These are phyloP conservation scores for Lycopodina hypogea DNA, from an alignment of 37 sponge, comb jelly and placozoan species.

Conservation along the genomic window DNA sequence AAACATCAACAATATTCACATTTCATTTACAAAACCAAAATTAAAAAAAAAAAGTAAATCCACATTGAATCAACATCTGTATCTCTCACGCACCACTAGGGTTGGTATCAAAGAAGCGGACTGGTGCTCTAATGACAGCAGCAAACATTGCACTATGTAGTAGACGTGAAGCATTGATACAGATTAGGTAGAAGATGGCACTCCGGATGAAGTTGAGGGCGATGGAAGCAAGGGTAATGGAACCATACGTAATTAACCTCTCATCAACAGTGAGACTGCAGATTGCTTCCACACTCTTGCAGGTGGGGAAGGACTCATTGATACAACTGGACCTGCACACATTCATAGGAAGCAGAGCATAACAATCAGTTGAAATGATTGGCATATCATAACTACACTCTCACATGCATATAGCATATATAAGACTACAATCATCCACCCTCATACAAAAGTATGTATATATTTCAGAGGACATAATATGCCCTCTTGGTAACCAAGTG, in stretches of 20 bases:
- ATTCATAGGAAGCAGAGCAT: not conserved
- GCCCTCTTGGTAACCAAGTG: too few species aligned
- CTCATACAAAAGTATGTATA: too few species aligned
- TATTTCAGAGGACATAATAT: too few species aligned
- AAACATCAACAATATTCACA: too few species aligned
- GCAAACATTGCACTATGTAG: slow-evolving; percentile 70
- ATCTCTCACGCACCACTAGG: slow-evolving; percentile 69
- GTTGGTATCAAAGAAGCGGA: slow-evolving; percentile 78
- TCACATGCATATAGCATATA: too few species aligned
- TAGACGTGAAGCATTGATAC: slow-evolving; percentile 47
- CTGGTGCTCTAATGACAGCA: slow-evolving; percentile 61
- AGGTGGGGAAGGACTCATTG: too few species aligned
- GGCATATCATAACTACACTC: too few species aligned
- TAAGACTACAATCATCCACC: too few species aligned
- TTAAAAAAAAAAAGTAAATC: not conserved
- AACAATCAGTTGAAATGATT: not conserved
- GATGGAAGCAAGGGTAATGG: slow-evolving; percentile 12
- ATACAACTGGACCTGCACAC: slow-evolving; percentile 14
- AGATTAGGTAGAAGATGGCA: slow-evolving; percentile 27
- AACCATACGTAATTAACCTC: slow-evolving; percentile 48
- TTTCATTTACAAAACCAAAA: too few species aligned
- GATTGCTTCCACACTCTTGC: not conserved
- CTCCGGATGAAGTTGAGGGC: slow-evolving; percentile 35
- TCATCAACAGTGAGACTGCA: slow-evolving; percentile 4
- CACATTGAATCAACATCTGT: not conserved